Evolutionary conservation across 2,113 vertebrate genomes (phyloP).

Genomic region (Leptobrachium ailaonicum): DNA sequence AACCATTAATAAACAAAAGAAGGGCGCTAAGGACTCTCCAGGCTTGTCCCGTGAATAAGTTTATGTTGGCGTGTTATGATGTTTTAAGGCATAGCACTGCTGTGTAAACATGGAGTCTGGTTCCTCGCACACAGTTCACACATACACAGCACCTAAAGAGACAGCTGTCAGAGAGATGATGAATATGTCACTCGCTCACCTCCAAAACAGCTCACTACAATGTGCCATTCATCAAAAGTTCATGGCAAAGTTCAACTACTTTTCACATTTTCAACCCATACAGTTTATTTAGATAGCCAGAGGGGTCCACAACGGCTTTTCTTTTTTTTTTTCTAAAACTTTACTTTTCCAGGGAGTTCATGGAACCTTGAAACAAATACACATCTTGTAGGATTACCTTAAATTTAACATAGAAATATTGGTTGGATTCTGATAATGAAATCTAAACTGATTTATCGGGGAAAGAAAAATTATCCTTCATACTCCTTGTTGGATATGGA

Average conservation of each 20-base stretch:
- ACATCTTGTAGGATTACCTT: no score
- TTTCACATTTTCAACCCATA: constrained; percentile 18
- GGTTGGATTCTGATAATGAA: no score
- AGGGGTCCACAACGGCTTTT: neutral
- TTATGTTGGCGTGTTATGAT: constrained; percentile 19
- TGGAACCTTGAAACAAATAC: no score
- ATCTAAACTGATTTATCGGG: no score
- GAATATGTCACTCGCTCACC: constrained; percentile 34
- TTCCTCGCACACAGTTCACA: constrained; percentile 35
- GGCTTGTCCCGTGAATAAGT: no score
- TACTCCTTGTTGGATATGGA: no score
- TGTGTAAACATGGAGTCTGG: constrained; percentile 22
- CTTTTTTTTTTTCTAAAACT: neutral
- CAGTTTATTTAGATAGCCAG: neutral
- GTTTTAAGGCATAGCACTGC: constrained; percentile 33
- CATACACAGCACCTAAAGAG: constrained; percentile 26
- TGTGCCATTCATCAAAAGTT: constrained; percentile 32
- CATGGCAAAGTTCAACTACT: constrained; percentile 11
- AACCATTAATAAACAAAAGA: no score
- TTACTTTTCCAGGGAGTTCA: no score
- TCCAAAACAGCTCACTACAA: constrained; percentile 27
- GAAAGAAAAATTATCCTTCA: no score
- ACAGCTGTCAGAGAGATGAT: constrained; percentile 32
- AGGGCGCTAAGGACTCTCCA: no score
- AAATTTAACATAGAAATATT: no score